Evolutionary conservation across 2,797 vertebrate species (phyloP).

Genomic region (Denticeps clupeoides): DNA sequence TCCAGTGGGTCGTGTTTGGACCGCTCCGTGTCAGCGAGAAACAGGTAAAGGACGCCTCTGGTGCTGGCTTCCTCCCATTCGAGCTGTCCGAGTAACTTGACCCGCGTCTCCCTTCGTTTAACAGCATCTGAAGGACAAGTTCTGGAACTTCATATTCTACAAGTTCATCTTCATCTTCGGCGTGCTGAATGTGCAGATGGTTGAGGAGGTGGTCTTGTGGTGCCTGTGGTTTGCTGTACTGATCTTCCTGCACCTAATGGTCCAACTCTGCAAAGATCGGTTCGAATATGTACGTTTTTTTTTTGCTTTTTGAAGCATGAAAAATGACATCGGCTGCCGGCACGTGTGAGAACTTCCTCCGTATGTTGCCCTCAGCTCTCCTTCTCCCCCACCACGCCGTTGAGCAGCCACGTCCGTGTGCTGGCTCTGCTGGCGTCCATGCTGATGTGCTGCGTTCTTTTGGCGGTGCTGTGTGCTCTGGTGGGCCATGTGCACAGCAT

Average conservation of each 20-base stretch:
- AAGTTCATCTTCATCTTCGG: slow-evolving; percentile 99
- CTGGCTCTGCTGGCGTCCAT: slow-evolving; percentile 77
- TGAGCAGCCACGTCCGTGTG: slow-evolving; percentile 85
- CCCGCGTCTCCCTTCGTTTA: background rate
- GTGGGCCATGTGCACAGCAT: slow-evolving; percentile 76
- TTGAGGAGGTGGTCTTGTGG: slow-evolving; percentile 98
- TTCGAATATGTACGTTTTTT: slow-evolving; percentile 91
- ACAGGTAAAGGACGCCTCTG: slow-evolving; percentile 82
- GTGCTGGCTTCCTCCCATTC: no score
- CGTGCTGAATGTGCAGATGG: slow-evolving; percentile 91
- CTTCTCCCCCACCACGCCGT: slow-evolving; percentile 90
- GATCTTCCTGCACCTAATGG: slow-evolving; percentile 95
- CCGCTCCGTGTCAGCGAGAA: slow-evolving; percentile 93
- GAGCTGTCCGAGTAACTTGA: no score
- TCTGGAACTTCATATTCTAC: slow-evolving; percentile 99
- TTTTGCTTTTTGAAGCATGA: no score
- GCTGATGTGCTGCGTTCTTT: slow-evolving; percentile 77
- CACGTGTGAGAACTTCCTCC: no score
- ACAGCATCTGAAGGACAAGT: slow-evolving; percentile 96
- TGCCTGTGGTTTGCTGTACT: slow-evolving; percentile 95
- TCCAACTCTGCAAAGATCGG: slow-evolving; percentile 95
- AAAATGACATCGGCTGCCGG: no score
- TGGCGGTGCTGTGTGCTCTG: slow-evolving; percentile 74
- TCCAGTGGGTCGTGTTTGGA: slow-evolving; percentile 87
- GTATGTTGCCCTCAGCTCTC: slow-evolving; percentile 84